Evolutionary conservation across 2,888 invertebrate species (phyloP), one percentile per base, ranked within the genome.

Genomic region (Vanessa cardui): DNA sequence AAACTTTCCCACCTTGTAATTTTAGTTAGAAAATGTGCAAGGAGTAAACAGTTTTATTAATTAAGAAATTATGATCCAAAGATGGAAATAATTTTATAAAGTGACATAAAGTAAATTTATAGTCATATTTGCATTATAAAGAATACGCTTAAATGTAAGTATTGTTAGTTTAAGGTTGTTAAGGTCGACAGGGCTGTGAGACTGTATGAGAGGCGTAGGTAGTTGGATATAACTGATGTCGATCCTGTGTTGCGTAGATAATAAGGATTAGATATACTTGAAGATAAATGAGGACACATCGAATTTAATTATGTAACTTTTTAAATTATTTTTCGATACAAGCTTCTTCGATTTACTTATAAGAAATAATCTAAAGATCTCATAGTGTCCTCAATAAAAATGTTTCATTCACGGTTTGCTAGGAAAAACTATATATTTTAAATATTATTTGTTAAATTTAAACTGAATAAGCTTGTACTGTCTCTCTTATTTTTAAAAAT

Each of bases 111-210:
- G 58, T 66, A 49, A n/a, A 56, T 46, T 47, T 63, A 63, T 59
- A 44, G 63, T 66, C 66, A 62, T 60, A 62, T 52, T 52, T 61
- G 61, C 52, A 59, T 20, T 68, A 58, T 44, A 59, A 71, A 59
- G 44, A 71, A 68, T 71, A 73, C 73, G 73, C 73, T 73, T 73
- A 54, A 68, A 66, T 63, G 7, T 66, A 60, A 68, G 64, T 68
- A 68, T 62, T 72, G 61, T 71, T 72, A 72, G 65, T 61, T 39
- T 73, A 69, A 66, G 63, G 33, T 64, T 44, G 49, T 63, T 67
- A 54, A 56, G 63, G 47, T 65, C 50, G 63, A 63, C 50, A 52
- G 62, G 73, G 73, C 73, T 73, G 73, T 73, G 73, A 72, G 65
- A 62, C 4, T 58, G 59, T 64, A 45, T 62, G 62, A 47, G 33